Evolutionary conservation across 2,888 invertebrate genomes (phyloP), one percentile per base, ranked within the genome.

Genomic region (Periphyllus acericola): DNA sequence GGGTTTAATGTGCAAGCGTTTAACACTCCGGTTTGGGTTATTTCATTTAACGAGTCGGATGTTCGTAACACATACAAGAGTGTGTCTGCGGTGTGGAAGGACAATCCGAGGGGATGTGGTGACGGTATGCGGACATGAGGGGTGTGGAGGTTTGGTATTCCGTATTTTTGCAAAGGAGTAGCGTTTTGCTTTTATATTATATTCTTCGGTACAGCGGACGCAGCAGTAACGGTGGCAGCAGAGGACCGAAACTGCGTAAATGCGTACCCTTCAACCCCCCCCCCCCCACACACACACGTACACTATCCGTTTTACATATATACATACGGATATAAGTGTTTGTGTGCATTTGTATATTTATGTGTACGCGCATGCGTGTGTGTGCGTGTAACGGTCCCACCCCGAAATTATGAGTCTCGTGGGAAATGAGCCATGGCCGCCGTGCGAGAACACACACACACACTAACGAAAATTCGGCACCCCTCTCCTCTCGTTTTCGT

Each of bases 341-440:
- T 46, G 46, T 46, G 46, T 46, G 46, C 11, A 46, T 46, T 14
- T 14, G 14, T 46, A 46, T 6, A 34, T 32, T 6, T 25, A 17
- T 14, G 17, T 19, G 6, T 52, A 2, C n/a, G n/a, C 3, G 9
- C 55, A n/a, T 34, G 52, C 9, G 25, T 14, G 32, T 14, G 55
- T 6, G 36, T 32, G 68, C 3, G 25, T 46, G 25, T 8, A 46
- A 72, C 21, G 34, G 32, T 25, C 66, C 29, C 76, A 14, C 68
- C 32, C 71, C 34, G 55, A 79, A 85, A 79, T 79, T 85, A 85
- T 36, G 85, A 79, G 85, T 36, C 85, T 55, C 85, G 52, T 3
- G 85, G 85, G 85, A 85, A 85, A 85, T 85, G 85, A 85, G 40
- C 71, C 78, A 68, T 36, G 55, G 52, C 29, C 75, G 21, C 40